Conservation (phyloP, 2,888 invertebrate species). For the Platypus cylindrus region DNA sequence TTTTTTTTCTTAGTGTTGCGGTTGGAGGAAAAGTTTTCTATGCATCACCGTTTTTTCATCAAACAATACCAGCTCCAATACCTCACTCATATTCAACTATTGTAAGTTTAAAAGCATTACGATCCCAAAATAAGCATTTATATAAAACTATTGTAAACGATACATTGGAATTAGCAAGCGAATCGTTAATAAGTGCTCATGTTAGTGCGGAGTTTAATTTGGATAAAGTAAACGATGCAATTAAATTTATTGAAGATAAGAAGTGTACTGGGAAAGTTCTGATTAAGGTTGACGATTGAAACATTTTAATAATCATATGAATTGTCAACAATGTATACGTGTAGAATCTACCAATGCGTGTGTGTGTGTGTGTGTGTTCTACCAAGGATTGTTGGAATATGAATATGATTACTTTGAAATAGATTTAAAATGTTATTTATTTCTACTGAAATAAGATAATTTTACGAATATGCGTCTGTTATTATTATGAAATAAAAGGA, state of each 20-base stretch:
- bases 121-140: slow-evolving; percentile 38
- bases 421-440: too few species aligned
- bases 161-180: slow-evolving; percentile 46
- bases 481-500: too few species aligned
- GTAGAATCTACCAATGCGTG: too few species aligned
- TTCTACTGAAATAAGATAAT: too few species aligned
- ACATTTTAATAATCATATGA: neutral
- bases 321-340: too few species aligned
- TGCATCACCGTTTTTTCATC: slow-evolving; percentile 23
- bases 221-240: slow-evolving; percentile 46
- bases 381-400: too few species aligned
- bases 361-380: too few species aligned
- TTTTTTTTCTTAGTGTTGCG: slow-evolving; percentile 36
- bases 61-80: slow-evolving; percentile 25
- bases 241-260: slow-evolving; percentile 41
- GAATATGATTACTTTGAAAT: too few species aligned
- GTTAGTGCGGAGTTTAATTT: slow-evolving; percentile 42
- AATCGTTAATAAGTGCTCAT: slow-evolving; percentile 47
- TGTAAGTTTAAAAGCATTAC: slow-evolving; percentile 27
- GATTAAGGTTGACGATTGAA: slow-evolving; percentile 28
- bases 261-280: slow-evolving; percentile 51
- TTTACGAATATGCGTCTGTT: too few species aligned
- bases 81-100: slow-evolving; percentile 26
- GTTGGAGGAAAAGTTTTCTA: slow-evolving; percentile 38
- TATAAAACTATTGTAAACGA: slow-evolving; percentile 40